Evolutionary conservation across 2,888 invertebrate genomes (phyloP), one percentile per base, ranked within the genome.

Genomic region (Acleris literana): DNA sequence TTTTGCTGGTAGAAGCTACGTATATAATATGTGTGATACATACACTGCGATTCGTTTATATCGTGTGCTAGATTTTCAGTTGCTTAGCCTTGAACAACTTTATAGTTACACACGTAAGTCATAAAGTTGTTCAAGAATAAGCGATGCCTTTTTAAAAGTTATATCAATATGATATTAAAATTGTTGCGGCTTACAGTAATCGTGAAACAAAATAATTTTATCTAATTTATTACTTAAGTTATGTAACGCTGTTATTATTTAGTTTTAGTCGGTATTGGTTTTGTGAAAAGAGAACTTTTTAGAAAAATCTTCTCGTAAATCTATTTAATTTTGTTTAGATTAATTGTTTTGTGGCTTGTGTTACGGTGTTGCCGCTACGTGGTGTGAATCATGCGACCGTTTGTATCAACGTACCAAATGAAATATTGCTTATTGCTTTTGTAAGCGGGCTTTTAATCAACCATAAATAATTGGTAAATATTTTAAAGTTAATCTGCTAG

Each of bases 101-200:
- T 53, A 25, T 49, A 57, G 44, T 62, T 68, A 48, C 63, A 60
- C 62, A 51, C 54, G 53, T 57, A 59, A 46, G 52, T 56, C 64
- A 59, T 46, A 17, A 62, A 72, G 72, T 79, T 76, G 79, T 81
- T 81, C 81, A 80, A 79, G 82, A 76, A 77, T 81, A 72, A 72
- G 72, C 71, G 71, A 82, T 79, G 70, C 75, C 73, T 73, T 81
- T 46, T 82, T 77, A 72, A 73, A 78, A 80, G 85, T 86, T 89
- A 87, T 89, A 88, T 89, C 86, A 72, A 82, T 79, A 85, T 88
- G 90, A 91, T 90, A 90, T 89, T 90, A 88, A 89, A 88, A 87
- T 89, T 86, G 89, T 90, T 90, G 84, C 85, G 85, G 86, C 87
- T 87, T 83, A 84, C 80, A 77, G 80, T 79, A 83, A 83, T 80